phyloP scores from a whole-genome alignment of 2,113 vertebrate species.

The Haliaeetus leucogaster region DNA sequence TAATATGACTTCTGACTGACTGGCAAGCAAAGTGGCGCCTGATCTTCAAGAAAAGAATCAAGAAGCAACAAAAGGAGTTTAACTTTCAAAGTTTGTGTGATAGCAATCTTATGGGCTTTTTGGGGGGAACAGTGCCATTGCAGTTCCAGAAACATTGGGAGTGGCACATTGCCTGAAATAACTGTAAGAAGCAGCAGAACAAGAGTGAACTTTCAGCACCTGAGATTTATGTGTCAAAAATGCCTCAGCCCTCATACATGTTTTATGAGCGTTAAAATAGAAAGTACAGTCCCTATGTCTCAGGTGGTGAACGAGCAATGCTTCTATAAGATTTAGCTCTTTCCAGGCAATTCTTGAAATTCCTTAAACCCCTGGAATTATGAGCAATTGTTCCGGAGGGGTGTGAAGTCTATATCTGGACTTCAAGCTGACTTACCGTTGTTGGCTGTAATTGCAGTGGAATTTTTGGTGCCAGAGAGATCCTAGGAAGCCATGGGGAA shows the following conservation, averaged over 20 bases:
- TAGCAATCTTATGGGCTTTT: neutral
- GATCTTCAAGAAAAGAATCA: neutral
- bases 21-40: neutral
- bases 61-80: neutral
- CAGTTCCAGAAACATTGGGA: neutral
- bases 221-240: constrained; percentile 58
- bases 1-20: neutral
- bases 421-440: neutral
- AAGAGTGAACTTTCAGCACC: constrained; percentile 42
- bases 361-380: neutral
- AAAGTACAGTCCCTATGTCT: constrained; percentile 29
- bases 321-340: constrained; percentile 49
- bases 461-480: neutral
- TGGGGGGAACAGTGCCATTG: neutral
- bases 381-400: neutral
- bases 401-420: neutral
- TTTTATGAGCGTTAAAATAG: constrained; percentile 62
- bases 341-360: neutral
- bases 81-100: neutral
- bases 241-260: constrained; percentile 17
- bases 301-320: neutral
- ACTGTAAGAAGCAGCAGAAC: constrained; percentile 4
- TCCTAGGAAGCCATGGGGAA: neutral
- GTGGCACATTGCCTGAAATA: constrained; percentile 8
- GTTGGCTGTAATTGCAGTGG: neutral